Conservation (phyloP, 92 coral and sea anemone genomes). For the Porites rus region DNA sequence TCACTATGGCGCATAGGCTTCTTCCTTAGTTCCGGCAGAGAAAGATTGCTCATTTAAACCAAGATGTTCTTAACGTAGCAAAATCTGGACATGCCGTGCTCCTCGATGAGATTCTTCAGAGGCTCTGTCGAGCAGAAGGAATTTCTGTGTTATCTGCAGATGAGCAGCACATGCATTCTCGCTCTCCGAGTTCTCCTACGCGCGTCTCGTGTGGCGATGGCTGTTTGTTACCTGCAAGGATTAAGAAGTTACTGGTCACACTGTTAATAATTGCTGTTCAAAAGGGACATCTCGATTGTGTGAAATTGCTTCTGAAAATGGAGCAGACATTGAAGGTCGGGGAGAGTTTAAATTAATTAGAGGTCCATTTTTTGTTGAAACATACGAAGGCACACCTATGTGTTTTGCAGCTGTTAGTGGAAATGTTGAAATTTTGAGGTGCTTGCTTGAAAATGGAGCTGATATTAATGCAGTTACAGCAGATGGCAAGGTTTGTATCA, state of each 20-base stretch:
- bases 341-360: neutral
- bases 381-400: neutral
- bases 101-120: neutral
- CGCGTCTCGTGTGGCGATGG: neutral
- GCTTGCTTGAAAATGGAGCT: neutral
- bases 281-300: slow-evolving; percentile 32
- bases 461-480: neutral
- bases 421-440: neutral
- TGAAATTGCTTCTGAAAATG: neutral
- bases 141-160: neutral
- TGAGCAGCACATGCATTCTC: too few relatives aligned
- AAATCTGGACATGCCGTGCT: neutral
- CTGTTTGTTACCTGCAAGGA: neutral
- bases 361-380: neutral
- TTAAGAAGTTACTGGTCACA: neutral
- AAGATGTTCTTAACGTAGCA: neutral
- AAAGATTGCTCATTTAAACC: neutral
- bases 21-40: neutral
- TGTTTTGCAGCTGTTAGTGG: neutral
- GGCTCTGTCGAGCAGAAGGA: neutral
- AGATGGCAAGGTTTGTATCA: neutral
- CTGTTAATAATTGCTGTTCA: neutral
- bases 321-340: neutral
- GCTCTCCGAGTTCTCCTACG: too few relatives aligned
- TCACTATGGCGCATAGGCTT: too few relatives aligned